Evolutionary conservation across 1,140 invertebrate genomes (phyloP), one percentile per base, ranked within the genome.

Genomic region (Scaptomyza graminum): DNA sequence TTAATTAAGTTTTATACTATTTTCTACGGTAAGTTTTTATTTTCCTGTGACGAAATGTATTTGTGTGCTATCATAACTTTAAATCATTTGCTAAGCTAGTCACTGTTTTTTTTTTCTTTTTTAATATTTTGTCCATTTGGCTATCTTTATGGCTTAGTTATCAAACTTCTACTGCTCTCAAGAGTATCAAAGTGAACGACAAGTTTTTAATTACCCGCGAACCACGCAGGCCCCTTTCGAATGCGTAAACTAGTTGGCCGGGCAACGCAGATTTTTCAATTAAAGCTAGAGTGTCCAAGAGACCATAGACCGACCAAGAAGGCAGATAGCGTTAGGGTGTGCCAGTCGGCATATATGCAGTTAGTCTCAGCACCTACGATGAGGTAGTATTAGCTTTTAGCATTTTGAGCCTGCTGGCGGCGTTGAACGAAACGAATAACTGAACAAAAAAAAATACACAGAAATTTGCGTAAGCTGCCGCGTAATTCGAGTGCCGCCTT

Each of bases 161-260:
- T 5, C 15, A 15, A 65, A 52, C 54, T 34, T 25, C 44, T 51
- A 12, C 4, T 8, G 61, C 44, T 28, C 41, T 28, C 56, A 44
- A 80, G 60, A 80, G 76, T 84, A 80, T 85, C 77, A 67, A 77
- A 82, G 69, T 74, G 70, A 73, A 78, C 83, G 82, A 87, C 83
- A 87, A 82, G 83, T 88, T 87, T 87, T 82, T 87, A 87, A 87
- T 87, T 87, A 88, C 83, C 67, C 64, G 44, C 64, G 44, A 15
- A 22, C 59, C 51, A 54, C 22, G 54, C 66, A 22, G 66, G 78
- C 81, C 82, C 81, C 82, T 87, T 87, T 87, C 82, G 66, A 87
- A 87, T 88, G 83, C 82, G 83, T 87, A 88, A 87, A 87, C 82
- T 71, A 79, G 82, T 87, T 87, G 83, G 46, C 52, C 72, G 52